Evolutionary conservation across 2,113 vertebrate species (phyloP).

Genomic region (Noturus placidus): DNA sequence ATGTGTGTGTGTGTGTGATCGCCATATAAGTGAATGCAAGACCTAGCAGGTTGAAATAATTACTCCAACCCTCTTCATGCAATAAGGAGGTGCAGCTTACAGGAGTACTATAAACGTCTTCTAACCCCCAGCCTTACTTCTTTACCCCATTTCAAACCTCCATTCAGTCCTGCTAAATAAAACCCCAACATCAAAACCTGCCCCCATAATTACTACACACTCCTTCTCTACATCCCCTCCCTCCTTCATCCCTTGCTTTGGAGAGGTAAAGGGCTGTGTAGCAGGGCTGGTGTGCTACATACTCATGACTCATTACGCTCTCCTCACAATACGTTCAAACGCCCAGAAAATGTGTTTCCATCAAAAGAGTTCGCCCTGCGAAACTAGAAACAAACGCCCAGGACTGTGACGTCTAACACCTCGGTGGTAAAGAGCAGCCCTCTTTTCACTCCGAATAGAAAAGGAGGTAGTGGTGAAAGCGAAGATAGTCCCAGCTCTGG

Average conservation of each 20-base stretch:
- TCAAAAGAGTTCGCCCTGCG: conserved; percentile 67
- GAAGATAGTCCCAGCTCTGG: conserved; percentile 57
- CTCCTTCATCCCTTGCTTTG: conserved; percentile 32
- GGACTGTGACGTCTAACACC: conserved; percentile 53
- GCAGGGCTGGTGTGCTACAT: conserved; percentile 59
- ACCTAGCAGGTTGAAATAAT: conserved; percentile 48
- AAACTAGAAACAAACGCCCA: conserved; percentile 53
- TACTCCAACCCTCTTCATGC: conserved; percentile 48
- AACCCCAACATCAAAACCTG: conserved; percentile 49
- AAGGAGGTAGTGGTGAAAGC: conserved; percentile 30
- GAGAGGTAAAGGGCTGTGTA: conserved; percentile 44
- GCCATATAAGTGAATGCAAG: conserved; percentile 38
- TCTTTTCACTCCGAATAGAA: conserved; percentile 57
- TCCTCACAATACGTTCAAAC: conserved; percentile 75
- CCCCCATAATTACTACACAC: conserved; percentile 41
- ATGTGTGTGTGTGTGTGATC: conserved; percentile 21
- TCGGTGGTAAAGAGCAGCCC: conserved; percentile 62
- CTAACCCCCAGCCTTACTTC: conserved; percentile 37
- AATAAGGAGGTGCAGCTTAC: conserved; percentile 52
- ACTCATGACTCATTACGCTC: conserved; percentile 67
- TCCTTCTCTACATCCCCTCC: conserved; percentile 25
- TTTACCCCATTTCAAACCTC: conserved; percentile 37
- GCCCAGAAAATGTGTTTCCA: conserved; percentile 75
- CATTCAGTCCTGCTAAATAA: conserved; percentile 60
- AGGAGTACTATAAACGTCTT: conserved; percentile 31